Evolutionary conservation across 1,140 invertebrate species (phyloP).

Genomic region (Zaprionus ghesquierei): DNA sequence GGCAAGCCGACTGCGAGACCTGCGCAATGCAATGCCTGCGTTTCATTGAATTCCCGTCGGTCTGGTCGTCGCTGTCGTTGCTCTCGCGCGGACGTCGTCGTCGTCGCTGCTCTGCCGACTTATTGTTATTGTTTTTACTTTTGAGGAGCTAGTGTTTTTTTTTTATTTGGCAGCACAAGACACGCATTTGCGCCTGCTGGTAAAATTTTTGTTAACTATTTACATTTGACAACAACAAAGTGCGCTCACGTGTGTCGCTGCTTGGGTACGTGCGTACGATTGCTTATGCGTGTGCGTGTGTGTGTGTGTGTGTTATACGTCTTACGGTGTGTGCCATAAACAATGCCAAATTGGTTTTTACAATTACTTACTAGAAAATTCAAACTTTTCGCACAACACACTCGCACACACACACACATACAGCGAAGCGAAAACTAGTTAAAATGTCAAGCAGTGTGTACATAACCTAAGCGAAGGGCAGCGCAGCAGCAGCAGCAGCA

Average conservation of each 20-base stretch:
- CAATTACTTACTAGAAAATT: slow-evolving; percentile 33
- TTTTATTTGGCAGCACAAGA: slow-evolving; percentile 35
- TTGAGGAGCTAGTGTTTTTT: slow-evolving; percentile 36
- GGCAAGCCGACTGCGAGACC: slow-evolving; percentile 17
- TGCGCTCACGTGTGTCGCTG: slow-evolving; percentile 26
- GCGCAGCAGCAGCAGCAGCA: slow-evolving; percentile 15
- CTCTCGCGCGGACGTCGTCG: slow-evolving; percentile 44
- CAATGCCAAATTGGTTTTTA: slow-evolving; percentile 28
- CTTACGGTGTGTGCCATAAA: slow-evolving; percentile 17
- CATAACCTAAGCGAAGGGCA: slow-evolving; percentile 45
- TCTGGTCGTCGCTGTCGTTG: slow-evolving; percentile 45
- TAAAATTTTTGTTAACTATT: slow-evolving; percentile 18
- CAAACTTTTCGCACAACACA: slow-evolving; percentile 7
- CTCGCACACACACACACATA: not conserved
- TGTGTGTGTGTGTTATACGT: slow-evolving; percentile 2
- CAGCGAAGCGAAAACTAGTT: slow-evolving; percentile 27
- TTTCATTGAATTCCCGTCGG: slow-evolving; percentile 34
- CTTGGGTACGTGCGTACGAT: not conserved
- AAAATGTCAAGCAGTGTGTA: slow-evolving; percentile 39
- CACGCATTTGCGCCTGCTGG: slow-evolving; percentile 36
- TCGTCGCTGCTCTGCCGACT: slow-evolving; percentile 44
- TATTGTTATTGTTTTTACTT: slow-evolving; percentile 50
- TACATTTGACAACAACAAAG: slow-evolving; percentile 13
- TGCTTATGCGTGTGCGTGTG: not conserved
- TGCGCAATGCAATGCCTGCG: slow-evolving; percentile 21